A percentile compares a stretch with the other conserved stretches of the same genome.
These are phyloP conservation scores for Hydrocynus forskahlii DNA, from an alignment of 2,797 vertebrate genomes.

Conservation along the genomic window DNA sequence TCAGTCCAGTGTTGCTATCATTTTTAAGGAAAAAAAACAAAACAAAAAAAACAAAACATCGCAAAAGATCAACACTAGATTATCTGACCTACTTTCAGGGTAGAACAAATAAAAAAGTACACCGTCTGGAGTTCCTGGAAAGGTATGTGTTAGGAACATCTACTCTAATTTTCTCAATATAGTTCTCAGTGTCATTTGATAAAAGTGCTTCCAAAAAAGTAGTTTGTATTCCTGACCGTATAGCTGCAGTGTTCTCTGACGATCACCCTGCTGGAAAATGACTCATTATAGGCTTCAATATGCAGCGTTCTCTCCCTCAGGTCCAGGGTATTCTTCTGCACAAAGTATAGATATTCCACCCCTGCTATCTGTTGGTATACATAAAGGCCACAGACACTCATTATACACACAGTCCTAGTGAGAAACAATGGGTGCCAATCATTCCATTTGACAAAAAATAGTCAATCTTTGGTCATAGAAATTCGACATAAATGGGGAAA, in stretches of 20 bases:
- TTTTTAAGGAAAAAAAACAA: too few species aligned
- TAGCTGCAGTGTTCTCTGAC: constrained; percentile 90
- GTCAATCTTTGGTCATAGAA: too few species aligned
- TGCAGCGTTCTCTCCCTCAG: constrained; percentile 86
- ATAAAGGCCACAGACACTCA: neutral
- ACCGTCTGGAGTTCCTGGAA: neutral
- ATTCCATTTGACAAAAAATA: too few species aligned
- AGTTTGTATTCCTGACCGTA: constrained; percentile 71
- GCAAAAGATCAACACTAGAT: neutral
- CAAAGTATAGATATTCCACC: constrained; percentile 94
- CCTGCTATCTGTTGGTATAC: constrained; percentile 85
- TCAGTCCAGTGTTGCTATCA: too few species aligned
- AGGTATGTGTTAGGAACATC: neutral
- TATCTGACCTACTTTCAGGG: neutral
- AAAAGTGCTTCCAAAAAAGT: neutral
- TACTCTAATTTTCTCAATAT: neutral
- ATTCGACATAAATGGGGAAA: neutral
- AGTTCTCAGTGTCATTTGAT: neutral
- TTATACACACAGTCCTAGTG: neutral
- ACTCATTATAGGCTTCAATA: constrained; percentile 93
- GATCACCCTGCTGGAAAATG: constrained; percentile 89
- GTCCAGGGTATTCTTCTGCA: constrained; percentile 93
- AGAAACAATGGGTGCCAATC: neutral
- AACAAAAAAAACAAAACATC: too few species aligned
- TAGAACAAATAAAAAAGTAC: neutral